Evolutionary conservation across 2,888 invertebrate species (phyloP).

Genomic region (Athalia cordata): DNA sequence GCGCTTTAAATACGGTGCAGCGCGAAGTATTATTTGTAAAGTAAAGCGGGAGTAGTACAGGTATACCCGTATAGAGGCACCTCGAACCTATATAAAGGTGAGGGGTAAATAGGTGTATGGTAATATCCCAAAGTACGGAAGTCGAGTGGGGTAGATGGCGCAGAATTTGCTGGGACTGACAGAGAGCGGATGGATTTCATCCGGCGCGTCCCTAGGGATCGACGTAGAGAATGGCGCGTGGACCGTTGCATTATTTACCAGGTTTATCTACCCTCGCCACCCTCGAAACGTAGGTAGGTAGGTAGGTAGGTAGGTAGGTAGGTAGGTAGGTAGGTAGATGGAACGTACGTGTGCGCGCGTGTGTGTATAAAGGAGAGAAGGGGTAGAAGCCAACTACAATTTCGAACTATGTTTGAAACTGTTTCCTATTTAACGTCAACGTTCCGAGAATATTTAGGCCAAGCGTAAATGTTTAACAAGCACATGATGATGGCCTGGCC

Average conservation of each 20-base stretch:
- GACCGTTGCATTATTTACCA: conserved; percentile 41
- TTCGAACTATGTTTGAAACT: conserved; percentile 37
- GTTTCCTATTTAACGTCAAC: conserved; percentile 37
- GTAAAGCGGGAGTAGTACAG: too few species aligned
- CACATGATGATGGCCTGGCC: conserved; percentile 17
- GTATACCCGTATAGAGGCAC: too few species aligned
- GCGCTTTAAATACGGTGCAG: too few species aligned
- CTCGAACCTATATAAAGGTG: too few species aligned
- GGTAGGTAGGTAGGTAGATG: too few species aligned
- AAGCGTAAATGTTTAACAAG: conserved; percentile 36
- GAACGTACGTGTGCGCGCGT: too few species aligned
- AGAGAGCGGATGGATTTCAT: conserved; percentile 22
- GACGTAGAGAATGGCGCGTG: conserved; percentile 15
- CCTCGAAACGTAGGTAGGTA: too few species aligned
- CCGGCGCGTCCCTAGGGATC: conserved; percentile 20
- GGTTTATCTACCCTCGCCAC: conserved; percentile 5
- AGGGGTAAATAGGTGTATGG: not conserved
- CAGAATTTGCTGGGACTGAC: conserved; percentile 10
- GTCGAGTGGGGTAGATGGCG: conserved; percentile 13
- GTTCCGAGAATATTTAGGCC: conserved; percentile 16
- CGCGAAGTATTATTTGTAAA: too few species aligned
- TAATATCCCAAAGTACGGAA: conserved; percentile 19
- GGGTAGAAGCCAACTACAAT: not conserved
- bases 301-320: too few species aligned
- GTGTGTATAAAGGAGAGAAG: too few species aligned